Evolutionary conservation across 2,113 vertebrate species (phyloP).

Genomic region (Thunnus thynnus): DNA sequence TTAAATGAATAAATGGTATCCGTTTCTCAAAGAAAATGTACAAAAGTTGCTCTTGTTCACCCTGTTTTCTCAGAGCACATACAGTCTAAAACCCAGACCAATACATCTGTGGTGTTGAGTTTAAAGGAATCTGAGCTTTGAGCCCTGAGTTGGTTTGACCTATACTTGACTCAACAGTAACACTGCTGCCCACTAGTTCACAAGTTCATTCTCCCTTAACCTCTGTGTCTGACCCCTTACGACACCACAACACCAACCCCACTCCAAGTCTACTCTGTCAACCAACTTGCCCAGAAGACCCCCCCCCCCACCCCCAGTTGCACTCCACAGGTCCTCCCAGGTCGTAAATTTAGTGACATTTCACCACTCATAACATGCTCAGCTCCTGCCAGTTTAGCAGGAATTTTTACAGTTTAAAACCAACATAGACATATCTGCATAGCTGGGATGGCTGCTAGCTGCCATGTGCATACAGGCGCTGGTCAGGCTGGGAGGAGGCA

Average conservation of each 20-base stretch:
- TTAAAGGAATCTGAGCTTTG: constrained; percentile 59
- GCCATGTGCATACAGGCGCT: constrained; percentile 18
- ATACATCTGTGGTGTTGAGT: constrained; percentile 68
- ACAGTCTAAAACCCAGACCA: constrained; percentile 46
- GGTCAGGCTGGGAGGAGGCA: constrained; percentile 31
- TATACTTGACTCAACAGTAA: constrained; percentile 76
- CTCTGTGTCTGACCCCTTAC: constrained; percentile 44
- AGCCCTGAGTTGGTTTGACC: constrained; percentile 74
- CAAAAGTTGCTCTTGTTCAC: not conserved
- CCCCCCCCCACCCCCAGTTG: not conserved
- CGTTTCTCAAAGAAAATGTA: not conserved
- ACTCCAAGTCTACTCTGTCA: constrained; percentile 15
- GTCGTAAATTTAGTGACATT: constrained; percentile 75
- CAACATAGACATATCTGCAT: constrained; percentile 68
- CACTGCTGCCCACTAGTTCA: constrained; percentile 60
- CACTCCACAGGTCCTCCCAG: constrained; percentile 50
- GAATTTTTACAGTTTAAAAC: constrained; percentile 73
- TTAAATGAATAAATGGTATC: not conserved
- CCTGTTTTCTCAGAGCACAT: constrained; percentile 16
- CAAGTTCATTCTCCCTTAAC: constrained; percentile 68
- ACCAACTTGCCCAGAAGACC: constrained; percentile 13
- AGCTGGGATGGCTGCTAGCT: constrained; percentile 58
- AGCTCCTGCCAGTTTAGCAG: constrained; percentile 62
- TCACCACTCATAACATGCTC: constrained; percentile 63
- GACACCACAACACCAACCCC: not conserved